Evolutionary conservation across 1,140 invertebrate species (phyloP), one percentile per base, ranked within the genome.

Genomic region (Drosophila prosaltans): DNA sequence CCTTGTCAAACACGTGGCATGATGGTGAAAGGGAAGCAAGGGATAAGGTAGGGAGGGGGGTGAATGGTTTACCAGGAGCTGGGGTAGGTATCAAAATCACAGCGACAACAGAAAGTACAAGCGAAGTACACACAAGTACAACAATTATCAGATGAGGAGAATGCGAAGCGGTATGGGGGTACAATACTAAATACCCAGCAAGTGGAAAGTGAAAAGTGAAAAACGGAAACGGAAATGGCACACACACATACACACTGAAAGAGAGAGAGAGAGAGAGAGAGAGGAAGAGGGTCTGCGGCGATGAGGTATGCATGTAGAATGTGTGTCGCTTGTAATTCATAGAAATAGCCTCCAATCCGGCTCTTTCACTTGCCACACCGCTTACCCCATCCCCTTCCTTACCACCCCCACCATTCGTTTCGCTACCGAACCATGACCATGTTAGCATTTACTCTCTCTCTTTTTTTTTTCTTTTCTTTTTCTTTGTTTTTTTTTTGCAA

Each of bases 161-260:
- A 28, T n/a, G 30, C 39, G 43, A 1, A 1, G 8, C 16, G 28
- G 28, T 30, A 30, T 2, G 43, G 36, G 45, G 57, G 43, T 54
- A 73, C 57, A 80, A 80, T 71, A 89, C 83, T 86, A 86, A 88
- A 88, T 83, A 88, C 80, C 65, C 83, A 89, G 84, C 84, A 89
- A 88, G 83, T 88, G 80, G 83, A 59, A 59, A 76, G 76, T 26
- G 45, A 51, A 81, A 86, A 86, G 82, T 88, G 72, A 72, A 86
- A 86, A 86, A 65, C 84, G 83, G 83, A 88, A 89, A 88, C 80
- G 83, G 84, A 88, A 88, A 88, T 89, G 76, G 68, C 84, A 75
- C 83, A 75, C 83, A 88, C 84, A 88, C 61, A 73, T 63, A 72
- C 48, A 73, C 58, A 60, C 7, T 7, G 6, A 69, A 32, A 59